These are phyloP conservation scores for Pterocles burchelli DNA, from an alignment of 2,113 vertebrate species.

Conservation along the genomic window DNA sequence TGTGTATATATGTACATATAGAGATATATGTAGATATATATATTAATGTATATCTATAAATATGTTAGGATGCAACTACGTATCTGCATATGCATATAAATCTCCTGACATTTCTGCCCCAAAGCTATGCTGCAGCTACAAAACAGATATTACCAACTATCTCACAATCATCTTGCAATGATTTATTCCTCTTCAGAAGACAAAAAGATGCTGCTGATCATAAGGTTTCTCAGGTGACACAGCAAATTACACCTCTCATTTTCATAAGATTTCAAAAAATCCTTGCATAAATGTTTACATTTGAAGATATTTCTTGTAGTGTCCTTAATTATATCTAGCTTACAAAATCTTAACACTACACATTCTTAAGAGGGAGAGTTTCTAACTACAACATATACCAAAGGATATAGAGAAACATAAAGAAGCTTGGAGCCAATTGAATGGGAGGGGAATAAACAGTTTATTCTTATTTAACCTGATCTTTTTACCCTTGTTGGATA, in stretches of 20 bases:
- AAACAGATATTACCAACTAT: background rate
- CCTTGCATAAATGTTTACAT: background rate
- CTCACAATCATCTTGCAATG: background rate
- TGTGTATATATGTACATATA: background rate
- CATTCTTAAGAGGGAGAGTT: background rate
- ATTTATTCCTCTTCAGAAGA: background rate
- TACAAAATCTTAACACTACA: background rate
- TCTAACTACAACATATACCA: background rate
- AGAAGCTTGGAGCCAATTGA: background rate
- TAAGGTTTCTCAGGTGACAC: background rate
- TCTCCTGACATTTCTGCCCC: background rate
- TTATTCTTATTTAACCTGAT: background rate
- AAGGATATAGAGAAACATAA: background rate
- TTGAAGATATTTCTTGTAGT: background rate
- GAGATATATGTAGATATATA: too few relatives aligned
- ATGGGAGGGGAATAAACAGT: rapidly evolving
- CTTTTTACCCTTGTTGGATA: background rate
- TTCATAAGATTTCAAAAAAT: background rate
- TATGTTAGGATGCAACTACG: rapidly evolving
- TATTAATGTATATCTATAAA: background rate
- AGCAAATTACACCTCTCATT: background rate
- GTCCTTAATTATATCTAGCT: background rate
- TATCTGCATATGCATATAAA: background rate
- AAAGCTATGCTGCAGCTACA: background rate
- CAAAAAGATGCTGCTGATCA: background rate